Percentiles rank a stretch among this genome's conserved stretches.
Evolutionary conservation across 2,888 invertebrate species (phyloP).

Genomic region (Hermodice carunculata): DNA sequence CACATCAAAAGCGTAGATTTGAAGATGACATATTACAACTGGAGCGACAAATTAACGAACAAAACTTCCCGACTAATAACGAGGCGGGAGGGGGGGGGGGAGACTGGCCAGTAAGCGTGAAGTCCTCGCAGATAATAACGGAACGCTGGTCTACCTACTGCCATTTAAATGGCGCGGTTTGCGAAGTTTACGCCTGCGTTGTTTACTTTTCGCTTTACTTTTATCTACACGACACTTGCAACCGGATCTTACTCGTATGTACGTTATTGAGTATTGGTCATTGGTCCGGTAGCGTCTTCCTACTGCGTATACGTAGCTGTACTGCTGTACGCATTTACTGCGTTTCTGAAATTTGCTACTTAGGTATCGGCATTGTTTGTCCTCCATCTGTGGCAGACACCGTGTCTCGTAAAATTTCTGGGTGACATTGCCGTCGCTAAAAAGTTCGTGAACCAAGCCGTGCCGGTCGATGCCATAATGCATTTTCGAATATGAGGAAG

Average conservation of each 20-base stretch:
- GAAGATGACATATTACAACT: too few species aligned
- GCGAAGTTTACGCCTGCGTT: too few species aligned
- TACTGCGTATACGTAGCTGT: conserved; percentile 86
- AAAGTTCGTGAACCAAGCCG: conserved; percentile 77
- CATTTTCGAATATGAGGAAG: conserved; percentile 83
- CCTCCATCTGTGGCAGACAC: conserved; percentile 79
- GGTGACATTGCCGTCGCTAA: conserved; percentile 75
- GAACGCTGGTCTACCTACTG: too few species aligned
- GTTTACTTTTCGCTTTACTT: too few species aligned
- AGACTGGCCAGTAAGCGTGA: too few species aligned
- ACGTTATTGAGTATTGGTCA: conserved; percentile 81
- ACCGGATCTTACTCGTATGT: conserved; percentile 85
- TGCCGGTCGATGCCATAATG: conserved; percentile 82
- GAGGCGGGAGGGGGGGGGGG: too few species aligned
- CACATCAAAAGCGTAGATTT: too few species aligned
- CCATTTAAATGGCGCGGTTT: too few species aligned
- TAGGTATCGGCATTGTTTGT: conserved; percentile 82
- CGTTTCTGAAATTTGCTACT: conserved; percentile 78
- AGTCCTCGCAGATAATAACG: too few species aligned
- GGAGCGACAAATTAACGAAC: too few species aligned
- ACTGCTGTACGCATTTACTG: conserved; percentile 86
- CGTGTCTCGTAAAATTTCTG: conserved; percentile 82
- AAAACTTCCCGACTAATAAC: too few species aligned
- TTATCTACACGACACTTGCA: conserved; percentile 87
- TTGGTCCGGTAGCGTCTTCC: conserved; percentile 74